These are phyloP conservation scores for Archocentrus centrarchus DNA, from an alignment of 2,113 vertebrate genomes.

Conservation along the genomic window DNA sequence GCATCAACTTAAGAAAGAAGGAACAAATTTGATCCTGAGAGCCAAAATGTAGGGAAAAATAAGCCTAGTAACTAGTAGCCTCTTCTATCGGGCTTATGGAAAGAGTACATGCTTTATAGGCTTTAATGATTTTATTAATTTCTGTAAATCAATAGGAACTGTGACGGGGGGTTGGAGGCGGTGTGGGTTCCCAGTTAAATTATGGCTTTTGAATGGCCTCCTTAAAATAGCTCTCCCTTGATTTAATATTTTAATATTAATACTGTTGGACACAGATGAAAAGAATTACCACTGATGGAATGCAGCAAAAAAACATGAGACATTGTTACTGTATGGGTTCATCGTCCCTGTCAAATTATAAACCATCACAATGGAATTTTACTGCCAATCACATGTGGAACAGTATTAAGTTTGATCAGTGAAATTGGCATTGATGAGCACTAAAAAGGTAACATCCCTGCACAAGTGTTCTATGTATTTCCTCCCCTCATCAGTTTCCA, in stretches of 20 bases:
- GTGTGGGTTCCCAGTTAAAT: no score
- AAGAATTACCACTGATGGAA: not conserved
- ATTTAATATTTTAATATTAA: not conserved
- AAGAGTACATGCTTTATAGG: no score
- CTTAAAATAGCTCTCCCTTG: not conserved
- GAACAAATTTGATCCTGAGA: no score
- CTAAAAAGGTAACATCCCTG: not conserved
- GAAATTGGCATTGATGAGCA: not conserved
- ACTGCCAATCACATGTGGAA: not conserved
- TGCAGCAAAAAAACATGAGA: not conserved
- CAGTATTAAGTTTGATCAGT: not conserved
- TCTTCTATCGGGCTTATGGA: no score
- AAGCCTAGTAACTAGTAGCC: no score
- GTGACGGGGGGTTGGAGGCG: not conserved
- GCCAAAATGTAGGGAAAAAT: no score
- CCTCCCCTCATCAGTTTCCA: not conserved
- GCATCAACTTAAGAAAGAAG: no score
- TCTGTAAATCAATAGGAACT: no score
- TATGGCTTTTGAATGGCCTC: no score
- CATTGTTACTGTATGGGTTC: not conserved
- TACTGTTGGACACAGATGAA: not conserved
- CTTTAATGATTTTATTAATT: no score
- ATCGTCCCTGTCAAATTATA: not conserved
- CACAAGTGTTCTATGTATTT: not conserved
- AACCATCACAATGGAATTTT: not conserved